phyloP scores from a whole-genome alignment of 1,140 invertebrate genomes.

The Nylanderia fulva region DNA sequence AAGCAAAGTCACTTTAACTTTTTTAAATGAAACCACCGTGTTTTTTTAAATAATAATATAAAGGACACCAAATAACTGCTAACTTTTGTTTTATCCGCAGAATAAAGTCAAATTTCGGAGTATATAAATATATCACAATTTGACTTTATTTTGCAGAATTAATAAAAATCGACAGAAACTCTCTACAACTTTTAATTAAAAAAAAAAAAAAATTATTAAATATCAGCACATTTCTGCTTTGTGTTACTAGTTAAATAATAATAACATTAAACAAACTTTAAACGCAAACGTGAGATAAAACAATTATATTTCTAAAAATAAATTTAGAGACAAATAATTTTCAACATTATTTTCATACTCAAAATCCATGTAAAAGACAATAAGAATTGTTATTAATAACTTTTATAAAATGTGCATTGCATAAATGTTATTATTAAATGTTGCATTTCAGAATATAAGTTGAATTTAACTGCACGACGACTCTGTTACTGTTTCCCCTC shows the following conservation, averaged over 20 bases:
- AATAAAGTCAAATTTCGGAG: too few relatives aligned
- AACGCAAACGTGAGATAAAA: background rate
- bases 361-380: background rate
- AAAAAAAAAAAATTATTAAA: background rate
- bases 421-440: constrained; percentile 24
- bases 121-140: background rate
- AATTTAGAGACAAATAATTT: background rate
- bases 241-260: background rate
- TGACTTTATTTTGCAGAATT: background rate
- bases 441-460: constrained; percentile 2
- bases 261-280: background rate
- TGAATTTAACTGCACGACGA: background rate
- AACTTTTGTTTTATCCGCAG: too few relatives aligned
- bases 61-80: too few relatives aligned
- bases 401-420: background rate
- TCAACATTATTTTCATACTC: background rate
- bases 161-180: background rate
- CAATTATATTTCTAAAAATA: background rate
- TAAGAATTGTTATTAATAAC: background rate
- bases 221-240: background rate
- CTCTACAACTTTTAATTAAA: background rate
- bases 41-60: too few relatives aligned
- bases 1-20: too few relatives aligned
- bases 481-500: background rate
- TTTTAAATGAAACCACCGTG: too few relatives aligned